These are phyloP conservation scores for Acridotheres tristis DNA, from an alignment of 2,797 vertebrate genomes.

Conservation along the genomic window DNA sequence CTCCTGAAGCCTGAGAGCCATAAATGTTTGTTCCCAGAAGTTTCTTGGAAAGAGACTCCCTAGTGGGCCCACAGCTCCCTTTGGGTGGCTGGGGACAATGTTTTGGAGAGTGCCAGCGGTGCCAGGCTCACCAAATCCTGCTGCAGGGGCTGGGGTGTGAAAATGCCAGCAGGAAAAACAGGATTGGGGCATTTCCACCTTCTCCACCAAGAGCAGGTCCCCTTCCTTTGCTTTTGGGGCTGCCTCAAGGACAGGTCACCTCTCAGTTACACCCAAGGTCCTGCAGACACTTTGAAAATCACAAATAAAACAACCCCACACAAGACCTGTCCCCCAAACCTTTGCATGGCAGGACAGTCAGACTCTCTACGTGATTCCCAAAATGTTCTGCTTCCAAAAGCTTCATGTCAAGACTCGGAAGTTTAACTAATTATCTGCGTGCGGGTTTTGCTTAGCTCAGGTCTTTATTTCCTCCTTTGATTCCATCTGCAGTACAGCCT, in stretches of 20 bases:
- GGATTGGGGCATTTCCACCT: background rate
- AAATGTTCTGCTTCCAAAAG: background rate
- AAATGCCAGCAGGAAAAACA: background rate
- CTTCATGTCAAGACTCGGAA: background rate
- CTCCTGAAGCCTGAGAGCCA: background rate
- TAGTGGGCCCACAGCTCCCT: background rate
- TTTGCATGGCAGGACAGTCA: background rate
- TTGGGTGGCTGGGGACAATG: accelerated
- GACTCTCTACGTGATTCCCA: background rate
- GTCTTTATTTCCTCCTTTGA: constrained; percentile 40
- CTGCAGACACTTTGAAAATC: background rate
- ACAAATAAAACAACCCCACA: background rate
- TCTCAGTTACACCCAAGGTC: background rate
- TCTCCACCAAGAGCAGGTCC: background rate
- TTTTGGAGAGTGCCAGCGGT: accelerated
- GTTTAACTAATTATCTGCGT: background rate
- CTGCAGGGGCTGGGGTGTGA: background rate
- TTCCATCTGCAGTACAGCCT: background rate
- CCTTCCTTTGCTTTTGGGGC: background rate
- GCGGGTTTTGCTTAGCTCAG: constrained; percentile 49
- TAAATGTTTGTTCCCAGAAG: background rate
- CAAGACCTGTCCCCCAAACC: background rate
- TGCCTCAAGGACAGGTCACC: background rate
- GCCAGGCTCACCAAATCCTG: background rate
- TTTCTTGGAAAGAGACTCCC: background rate